Base-by-base conservation (phyloP, 2,797 vertebrate species). In the Pseudochirops corinnae region DNA sequence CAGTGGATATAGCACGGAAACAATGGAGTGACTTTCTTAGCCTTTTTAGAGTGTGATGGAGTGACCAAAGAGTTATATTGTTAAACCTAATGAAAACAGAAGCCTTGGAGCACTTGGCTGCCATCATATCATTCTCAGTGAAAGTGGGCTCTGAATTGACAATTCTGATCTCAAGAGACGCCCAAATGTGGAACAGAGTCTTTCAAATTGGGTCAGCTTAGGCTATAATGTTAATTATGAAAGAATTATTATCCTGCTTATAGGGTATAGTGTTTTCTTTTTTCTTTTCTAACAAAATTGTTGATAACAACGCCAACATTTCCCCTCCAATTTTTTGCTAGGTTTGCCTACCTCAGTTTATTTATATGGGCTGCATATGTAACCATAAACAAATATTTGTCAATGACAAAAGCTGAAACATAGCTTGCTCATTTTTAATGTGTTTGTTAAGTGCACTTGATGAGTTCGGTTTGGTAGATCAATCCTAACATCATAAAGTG, bases 1-100 rank as follows among this genome's bases (percentile, higher is more conserved):
- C 60, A 93, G 50, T 67, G 96, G 90, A 60, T 93, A 55, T 56
- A 53, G n/a, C 50, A 6, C 0, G 0, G 93, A 55, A 94, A 92
- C 95, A 96, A 93, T 93, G 90, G 74, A 95, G 95, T 96, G 93
- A 55, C 94, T 97, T 96, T 62, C n/a, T 0, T 97, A 91, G 93
- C 16, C 1, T 96, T 97, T 57, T 94, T 56, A 93, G 95, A 60
- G 97, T 18, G 67, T 39, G 18, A 21, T 46, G 39, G 39, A 24
- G 74, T 46, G 74, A 50, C 74, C 74, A 87, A 87, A 87, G 21
- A 46, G 9, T 50, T 87, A 87, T 11, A 28, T 50, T 50, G 39
- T 87, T 87, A 87, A 39, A 50, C 24, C 39, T 87, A 50, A 50
- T 50, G 21, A 87, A 87, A 87, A 2, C 46, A 26, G 9, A 74